Evolutionary conservation across 2,113 vertebrate species (phyloP).

Genomic region (Bubo bubo): DNA sequence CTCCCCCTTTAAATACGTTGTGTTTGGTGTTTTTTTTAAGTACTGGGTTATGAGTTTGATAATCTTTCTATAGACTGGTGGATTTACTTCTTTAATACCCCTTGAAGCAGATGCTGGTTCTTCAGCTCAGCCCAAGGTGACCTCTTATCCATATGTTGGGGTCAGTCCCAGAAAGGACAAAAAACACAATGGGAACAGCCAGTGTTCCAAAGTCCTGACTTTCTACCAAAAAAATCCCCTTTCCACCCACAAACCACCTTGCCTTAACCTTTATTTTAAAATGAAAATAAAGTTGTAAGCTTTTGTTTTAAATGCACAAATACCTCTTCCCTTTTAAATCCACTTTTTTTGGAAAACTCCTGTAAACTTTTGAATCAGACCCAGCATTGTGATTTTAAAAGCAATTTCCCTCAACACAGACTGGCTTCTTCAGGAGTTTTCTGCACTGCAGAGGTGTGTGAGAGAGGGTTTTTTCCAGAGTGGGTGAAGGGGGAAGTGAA

Average conservation of each 20-base stretch:
- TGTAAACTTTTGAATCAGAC: constrained; percentile 35
- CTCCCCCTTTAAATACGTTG: constrained; percentile 43
- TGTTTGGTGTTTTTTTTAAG: neutral
- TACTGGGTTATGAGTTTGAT: constrained; percentile 41
- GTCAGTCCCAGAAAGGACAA: constrained; percentile 45
- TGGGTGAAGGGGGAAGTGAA: constrained; percentile 36
- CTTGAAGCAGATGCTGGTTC: constrained; percentile 52
- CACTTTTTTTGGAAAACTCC: constrained; percentile 16
- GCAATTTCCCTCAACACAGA: constrained; percentile 28
- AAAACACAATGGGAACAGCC: neutral
- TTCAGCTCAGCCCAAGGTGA: constrained; percentile 34
- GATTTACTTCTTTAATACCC: constrained; percentile 39
- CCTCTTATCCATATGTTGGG: neutral
- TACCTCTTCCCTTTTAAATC: constrained; percentile 66
- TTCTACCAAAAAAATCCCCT: constrained; percentile 66
- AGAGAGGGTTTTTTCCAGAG: neutral
- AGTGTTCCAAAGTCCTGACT: constrained; percentile 37
- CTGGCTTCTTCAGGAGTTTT: constrained; percentile 15
- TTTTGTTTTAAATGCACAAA: constrained; percentile 72
- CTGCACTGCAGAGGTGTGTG: constrained; percentile 4
- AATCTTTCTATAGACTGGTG: constrained; percentile 48
- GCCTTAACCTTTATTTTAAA: constrained; percentile 73
- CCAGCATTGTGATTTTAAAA: constrained; percentile 32
- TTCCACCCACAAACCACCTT: constrained; percentile 69
- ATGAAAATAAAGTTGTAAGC: constrained; percentile 64